A percentile compares a stretch with the other conserved stretches of the same genome.
phyloP scores from a whole-genome alignment of 2,797 vertebrate genomes.

The Hapalemur alaotrensis region DNA sequence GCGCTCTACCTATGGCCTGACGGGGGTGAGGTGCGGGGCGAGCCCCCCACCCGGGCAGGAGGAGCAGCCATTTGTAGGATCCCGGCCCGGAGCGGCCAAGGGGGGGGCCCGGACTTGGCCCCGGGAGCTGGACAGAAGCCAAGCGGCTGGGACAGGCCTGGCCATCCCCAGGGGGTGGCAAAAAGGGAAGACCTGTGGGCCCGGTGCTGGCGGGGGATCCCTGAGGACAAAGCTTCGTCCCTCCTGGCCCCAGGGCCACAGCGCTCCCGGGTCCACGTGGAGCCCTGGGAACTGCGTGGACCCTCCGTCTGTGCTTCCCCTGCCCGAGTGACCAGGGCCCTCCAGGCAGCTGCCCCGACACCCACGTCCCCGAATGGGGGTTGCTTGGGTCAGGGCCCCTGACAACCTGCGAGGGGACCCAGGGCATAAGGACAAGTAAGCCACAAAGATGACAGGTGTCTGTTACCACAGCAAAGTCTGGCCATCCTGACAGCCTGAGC shows the following conservation, averaged over 20 bases:
- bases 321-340: too few species aligned
- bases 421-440: too few species aligned
- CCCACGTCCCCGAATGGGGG: too few species aligned
- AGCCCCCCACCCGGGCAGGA: not conserved
- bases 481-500: too few species aligned
- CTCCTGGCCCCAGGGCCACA: not conserved
- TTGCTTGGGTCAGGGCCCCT: too few species aligned
- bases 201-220: not conserved
- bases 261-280: rapidly evolving
- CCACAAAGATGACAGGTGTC: too few species aligned
- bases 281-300: too few species aligned
- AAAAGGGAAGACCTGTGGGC: not conserved
- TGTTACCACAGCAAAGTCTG: too few species aligned
- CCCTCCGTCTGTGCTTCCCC: too few species aligned
- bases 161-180: not conserved
- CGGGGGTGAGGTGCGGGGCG: not conserved
- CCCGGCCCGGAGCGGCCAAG: not conserved
- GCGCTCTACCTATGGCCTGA: rapidly evolving
- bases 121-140: not conserved
- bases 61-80: not conserved
- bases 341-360: too few species aligned
- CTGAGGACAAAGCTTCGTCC: not conserved
- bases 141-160: too few species aligned
- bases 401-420: too few species aligned
- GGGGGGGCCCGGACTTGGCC: not conserved